Conservation (phyloP, 1,140 invertebrate species). For the Caenorhabditis remanei region DNA sequence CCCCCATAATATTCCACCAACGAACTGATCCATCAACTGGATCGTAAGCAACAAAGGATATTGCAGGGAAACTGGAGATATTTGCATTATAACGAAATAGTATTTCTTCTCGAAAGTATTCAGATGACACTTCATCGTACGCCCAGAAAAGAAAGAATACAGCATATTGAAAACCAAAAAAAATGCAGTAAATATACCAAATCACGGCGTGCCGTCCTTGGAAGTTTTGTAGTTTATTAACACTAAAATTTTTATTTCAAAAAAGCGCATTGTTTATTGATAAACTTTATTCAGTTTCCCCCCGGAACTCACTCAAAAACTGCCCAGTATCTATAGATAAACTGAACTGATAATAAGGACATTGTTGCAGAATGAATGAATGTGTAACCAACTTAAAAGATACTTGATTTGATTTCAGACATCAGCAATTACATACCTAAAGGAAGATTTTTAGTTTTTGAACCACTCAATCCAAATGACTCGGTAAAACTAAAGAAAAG, state of each 20-base stretch:
- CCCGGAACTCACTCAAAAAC: not conserved
- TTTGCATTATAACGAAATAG: not conserved
- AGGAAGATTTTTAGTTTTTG: not conserved
- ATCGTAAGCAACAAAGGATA: no score
- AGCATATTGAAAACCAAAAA: not conserved
- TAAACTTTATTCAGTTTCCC: no score
- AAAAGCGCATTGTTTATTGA: no score
- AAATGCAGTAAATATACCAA: not conserved
- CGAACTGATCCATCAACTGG: no score
- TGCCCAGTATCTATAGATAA: slow-evolving; percentile 3
- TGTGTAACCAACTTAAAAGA: not conserved
- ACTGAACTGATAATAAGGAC: not conserved
- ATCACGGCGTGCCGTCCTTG: not conserved
- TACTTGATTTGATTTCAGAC: no score
- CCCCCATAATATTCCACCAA: no score
- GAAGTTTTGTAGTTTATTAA: not conserved
- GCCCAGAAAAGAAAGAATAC: not conserved
- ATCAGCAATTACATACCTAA: not conserved
- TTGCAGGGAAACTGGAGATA: not conserved
- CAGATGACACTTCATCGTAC: not conserved
- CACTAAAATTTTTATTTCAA: not conserved
- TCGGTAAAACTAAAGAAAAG: not conserved
- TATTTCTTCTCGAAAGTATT: not conserved
- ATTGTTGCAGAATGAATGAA: not conserved
- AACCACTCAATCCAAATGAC: not conserved